Evolutionary conservation across 2,797 vertebrate species (phyloP).

Genomic region (Paratrypauchen microcephalus): DNA sequence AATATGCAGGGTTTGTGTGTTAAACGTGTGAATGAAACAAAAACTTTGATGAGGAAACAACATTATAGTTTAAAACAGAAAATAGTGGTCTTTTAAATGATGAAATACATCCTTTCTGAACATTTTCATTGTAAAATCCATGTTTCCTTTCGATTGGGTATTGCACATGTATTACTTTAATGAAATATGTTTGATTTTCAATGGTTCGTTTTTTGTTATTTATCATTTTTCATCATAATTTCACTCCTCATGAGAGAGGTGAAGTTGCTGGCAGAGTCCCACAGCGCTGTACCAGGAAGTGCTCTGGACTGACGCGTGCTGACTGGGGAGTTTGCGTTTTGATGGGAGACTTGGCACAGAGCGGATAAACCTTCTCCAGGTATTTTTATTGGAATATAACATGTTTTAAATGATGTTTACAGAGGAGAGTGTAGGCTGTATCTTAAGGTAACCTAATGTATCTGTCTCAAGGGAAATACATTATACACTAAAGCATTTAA

Average conservation of each 20-base stretch:
- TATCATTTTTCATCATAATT: not conserved
- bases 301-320: constrained; percentile 13
- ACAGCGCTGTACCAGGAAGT: constrained; percentile 20
- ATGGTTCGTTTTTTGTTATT: not conserved
- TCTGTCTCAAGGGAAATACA: not conserved
- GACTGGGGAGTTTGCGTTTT: constrained; percentile 23
- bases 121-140: too few species aligned
- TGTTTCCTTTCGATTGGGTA: too few species aligned
- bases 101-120: too few species aligned
- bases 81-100: too few species aligned
- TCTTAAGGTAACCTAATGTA: constrained; percentile 14
- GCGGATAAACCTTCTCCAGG: not conserved
- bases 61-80: too few species aligned
- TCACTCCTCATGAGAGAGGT: not conserved
- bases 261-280: constrained; percentile 11
- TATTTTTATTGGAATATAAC: constrained; percentile 2
- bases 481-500: not conserved
- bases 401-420: not conserved
- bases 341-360: constrained; percentile 27
- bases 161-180: too few species aligned
- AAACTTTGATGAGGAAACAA: too few species aligned
- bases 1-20: too few species aligned
- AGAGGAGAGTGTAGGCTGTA: not conserved
- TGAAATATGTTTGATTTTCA: not conserved
- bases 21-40: too few species aligned